Evolutionary conservation across 2,113 vertebrate species (phyloP), one percentile per base, ranked within the genome.

Genomic region (Campylorhamphus procurvoides): DNA sequence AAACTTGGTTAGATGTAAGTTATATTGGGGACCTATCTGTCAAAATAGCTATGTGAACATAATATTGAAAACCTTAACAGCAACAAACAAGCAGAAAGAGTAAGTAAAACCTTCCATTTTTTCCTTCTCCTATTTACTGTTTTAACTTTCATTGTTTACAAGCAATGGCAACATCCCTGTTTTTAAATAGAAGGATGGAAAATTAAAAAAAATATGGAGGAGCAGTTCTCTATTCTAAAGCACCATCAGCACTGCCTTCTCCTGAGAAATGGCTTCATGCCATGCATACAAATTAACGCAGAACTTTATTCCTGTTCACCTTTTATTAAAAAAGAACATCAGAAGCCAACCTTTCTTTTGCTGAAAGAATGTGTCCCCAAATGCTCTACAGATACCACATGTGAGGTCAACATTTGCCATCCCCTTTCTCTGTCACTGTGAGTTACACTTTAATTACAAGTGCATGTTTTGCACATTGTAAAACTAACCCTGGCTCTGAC

Each of bases 401-500:
- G 76, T 81, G 83, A 93, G 85, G 95, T 91, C 94, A 95, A 60
- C 64, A 60, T 87, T 95, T 3, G 2, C 87, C 84, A 86, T 89
- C 58, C 53, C 94, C 90, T 94, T 88, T 83, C 90, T 97, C 96
- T 97, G 96, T 95, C 96, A 95, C 92, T 94, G 89, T 73, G 80
- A 96, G 89, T 97, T 97, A 96, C 91, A 92, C 93, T 97, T 97
- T 97, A 98, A 98, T 97, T 97, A 96, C 85, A 83, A 85, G 83
- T 86, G 84, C 83, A 94, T 96, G 94, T 93, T 96, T 95, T 95
- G 94, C 96, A 96, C 93, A 93, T 96, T 95, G 92, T 94, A 86
- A 93, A 87, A 86, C 82, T 94, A 96, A 62, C 74, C 58, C 71
- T 79, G 93, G 93, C 87, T 89, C 96, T 85, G 83, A 96, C 94